Conservation (phyloP, 2,888 invertebrate genomes). For the Philereme transversata region DNA sequence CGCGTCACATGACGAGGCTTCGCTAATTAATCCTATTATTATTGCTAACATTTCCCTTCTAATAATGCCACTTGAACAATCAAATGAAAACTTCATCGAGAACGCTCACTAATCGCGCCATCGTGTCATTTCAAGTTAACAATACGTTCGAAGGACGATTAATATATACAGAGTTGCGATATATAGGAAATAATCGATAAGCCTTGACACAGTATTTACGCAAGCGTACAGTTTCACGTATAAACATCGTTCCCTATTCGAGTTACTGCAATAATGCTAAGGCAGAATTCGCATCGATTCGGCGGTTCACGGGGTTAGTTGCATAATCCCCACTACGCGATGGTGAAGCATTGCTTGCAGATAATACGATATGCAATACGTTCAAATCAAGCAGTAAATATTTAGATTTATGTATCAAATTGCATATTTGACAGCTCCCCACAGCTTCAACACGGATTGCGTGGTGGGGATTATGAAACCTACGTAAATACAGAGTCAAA, state of each 20-base stretch:
- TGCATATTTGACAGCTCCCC: too few species aligned
- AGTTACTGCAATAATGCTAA: slow-evolving; percentile 28
- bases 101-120: slow-evolving; percentile 30
- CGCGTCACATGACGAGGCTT: slow-evolving; percentile 46
- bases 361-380: too few species aligned
- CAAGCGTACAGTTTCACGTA: slow-evolving; percentile 36
- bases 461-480: too few species aligned
- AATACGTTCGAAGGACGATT: slow-evolving; percentile 49
- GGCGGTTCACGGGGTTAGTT: slow-evolving; percentile 3
- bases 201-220: slow-evolving; percentile 49
- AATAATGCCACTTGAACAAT: slow-evolving; percentile 54
- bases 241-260: slow-evolving; percentile 26
- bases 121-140: slow-evolving; percentile 42
- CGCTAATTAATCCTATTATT: slow-evolving; percentile 69
- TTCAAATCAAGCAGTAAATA: too few species aligned
- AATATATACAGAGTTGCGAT: slow-evolving; percentile 50
- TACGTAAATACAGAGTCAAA: slow-evolving; percentile 37
- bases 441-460: too few species aligned
- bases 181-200: slow-evolving; percentile 47
- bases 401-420: too few species aligned
- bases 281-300: slow-evolving; percentile 29
- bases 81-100: slow-evolving; percentile 37
- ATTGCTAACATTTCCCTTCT: slow-evolving; percentile 67
- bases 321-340: too few species aligned
- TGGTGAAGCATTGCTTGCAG: too few species aligned